phyloP scores from a whole-genome alignment of 2,797 vertebrate genomes.

The Hypotaenidia philippensis region DNA sequence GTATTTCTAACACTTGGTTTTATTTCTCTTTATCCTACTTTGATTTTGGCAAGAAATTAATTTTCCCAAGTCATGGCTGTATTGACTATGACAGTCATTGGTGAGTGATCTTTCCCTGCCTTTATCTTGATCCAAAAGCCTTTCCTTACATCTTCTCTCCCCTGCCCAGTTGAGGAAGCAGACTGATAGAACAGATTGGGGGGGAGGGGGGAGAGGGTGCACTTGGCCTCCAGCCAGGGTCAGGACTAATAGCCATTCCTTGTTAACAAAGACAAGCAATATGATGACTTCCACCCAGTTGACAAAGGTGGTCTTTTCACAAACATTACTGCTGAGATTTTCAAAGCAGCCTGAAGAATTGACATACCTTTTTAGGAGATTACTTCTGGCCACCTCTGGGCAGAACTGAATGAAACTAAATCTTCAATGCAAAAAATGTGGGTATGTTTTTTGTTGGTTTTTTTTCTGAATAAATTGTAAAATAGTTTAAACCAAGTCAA shows the following conservation, averaged over 20 bases:
- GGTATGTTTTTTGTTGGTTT: not conserved
- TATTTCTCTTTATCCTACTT: too few species aligned
- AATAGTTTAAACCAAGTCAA: not conserved
- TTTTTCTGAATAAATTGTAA: not conserved
- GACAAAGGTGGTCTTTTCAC: not conserved
- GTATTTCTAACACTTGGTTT: too few species aligned
- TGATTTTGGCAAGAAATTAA: too few species aligned
- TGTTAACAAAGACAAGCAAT: not conserved
- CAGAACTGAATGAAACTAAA: not conserved
- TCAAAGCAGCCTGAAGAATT: not conserved
- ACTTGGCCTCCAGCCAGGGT: too few species aligned
- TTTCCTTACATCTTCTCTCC: too few species aligned
- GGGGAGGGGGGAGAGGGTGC: too few species aligned
- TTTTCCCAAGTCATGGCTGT: too few species aligned
- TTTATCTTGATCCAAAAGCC: too few species aligned
- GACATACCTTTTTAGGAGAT: accelerated
- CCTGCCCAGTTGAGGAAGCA: too few species aligned
- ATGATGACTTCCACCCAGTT: not conserved
- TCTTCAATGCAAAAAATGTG: not conserved
- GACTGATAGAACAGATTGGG: too few species aligned
- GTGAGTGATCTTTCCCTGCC: too few species aligned
- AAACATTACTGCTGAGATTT: not conserved
- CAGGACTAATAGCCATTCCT: not conserved
- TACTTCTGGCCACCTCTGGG: not conserved
- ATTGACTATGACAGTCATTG: too few species aligned